phyloP scores from a whole-genome alignment of 2,797 vertebrate species.

The Liasis olivaceus region DNA sequence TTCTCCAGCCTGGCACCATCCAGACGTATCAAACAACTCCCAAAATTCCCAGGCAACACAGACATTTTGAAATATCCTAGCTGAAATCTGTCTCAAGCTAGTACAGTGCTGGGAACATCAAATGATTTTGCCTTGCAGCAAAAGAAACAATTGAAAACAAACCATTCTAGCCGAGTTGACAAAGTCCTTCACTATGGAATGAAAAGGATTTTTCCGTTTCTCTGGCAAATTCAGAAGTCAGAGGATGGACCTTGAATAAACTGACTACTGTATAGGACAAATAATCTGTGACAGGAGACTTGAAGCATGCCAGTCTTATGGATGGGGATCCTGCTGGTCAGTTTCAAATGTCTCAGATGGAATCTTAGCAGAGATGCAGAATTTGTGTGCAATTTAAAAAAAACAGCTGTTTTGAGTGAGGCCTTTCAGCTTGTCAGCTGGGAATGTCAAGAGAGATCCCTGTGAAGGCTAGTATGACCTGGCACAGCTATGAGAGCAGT shows the following conservation, averaged over 20 bases:
- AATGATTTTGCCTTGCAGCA: background rate
- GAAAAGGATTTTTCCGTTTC: background rate
- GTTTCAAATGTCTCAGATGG: background rate
- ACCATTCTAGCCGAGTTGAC: background rate
- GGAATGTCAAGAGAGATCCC: background rate
- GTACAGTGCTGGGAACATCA: background rate
- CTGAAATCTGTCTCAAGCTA: background rate
- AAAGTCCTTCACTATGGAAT: background rate
- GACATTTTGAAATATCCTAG: background rate
- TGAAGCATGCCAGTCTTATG: background rate
- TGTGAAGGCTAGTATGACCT: slow-evolving; percentile 10
- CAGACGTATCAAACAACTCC: background rate
- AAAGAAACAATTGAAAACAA: background rate
- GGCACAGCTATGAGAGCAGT: background rate
- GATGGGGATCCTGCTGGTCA: background rate
- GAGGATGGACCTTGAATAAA: background rate
- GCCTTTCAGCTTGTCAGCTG: background rate
- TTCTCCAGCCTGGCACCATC: background rate
- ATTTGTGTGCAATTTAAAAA: background rate
- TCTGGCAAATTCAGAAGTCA: background rate
- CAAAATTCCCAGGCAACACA: background rate
- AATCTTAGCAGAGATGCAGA: background rate
- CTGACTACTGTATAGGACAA: background rate
- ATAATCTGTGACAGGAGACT: background rate
- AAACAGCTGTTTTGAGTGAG: slow-evolving; percentile 7